Percentiles rank a stretch among this genome's conserved stretches.
Evolutionary conservation across 2,888 invertebrate species (phyloP).

Genomic region (Meliscaeva auricollis): DNA sequence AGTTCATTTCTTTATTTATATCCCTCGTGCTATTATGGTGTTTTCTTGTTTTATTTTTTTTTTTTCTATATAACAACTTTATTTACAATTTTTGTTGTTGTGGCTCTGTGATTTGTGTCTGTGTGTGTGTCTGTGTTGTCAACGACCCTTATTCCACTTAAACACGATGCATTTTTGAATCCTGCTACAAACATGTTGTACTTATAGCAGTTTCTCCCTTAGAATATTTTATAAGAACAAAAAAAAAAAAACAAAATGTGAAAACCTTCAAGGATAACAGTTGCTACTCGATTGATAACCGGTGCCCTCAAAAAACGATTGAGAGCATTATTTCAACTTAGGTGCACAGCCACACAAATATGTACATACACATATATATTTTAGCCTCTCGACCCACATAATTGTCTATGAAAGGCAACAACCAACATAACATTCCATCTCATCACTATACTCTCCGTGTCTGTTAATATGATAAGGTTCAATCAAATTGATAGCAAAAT

Average conservation of each 20-base stretch:
- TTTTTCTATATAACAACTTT: constrained; percentile 1
- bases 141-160: constrained; percentile 8
- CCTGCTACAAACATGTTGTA: constrained; percentile 17
- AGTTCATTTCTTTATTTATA: constrained; percentile 31
- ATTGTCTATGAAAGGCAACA: constrained; percentile 3
- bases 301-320: constrained; percentile 22
- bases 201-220: background rate
- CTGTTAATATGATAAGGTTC: constrained; percentile 12
- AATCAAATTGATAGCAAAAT: constrained; percentile 36
- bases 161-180: constrained; percentile 35
- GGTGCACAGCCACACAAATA: too few species aligned
- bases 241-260: too few species aligned
- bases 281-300: constrained; percentile 8
- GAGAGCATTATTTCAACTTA: constrained; percentile 22
- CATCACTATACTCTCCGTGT: background rate
- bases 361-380: constrained; percentile 14
- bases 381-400: constrained; percentile 54
- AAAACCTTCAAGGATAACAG: constrained; percentile 14
- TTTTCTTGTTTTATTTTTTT: constrained; percentile 29
- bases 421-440: constrained; percentile 11
- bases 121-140: constrained; percentile 20
- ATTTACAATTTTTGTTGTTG: constrained; percentile 55
- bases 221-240: too few species aligned
- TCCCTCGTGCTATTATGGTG: constrained; percentile 8
- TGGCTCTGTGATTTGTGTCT: constrained; percentile 27